These are phyloP conservation scores for Callitettix versicolor DNA, from an alignment of 1,140 invertebrate genomes.

Conservation along the genomic window DNA sequence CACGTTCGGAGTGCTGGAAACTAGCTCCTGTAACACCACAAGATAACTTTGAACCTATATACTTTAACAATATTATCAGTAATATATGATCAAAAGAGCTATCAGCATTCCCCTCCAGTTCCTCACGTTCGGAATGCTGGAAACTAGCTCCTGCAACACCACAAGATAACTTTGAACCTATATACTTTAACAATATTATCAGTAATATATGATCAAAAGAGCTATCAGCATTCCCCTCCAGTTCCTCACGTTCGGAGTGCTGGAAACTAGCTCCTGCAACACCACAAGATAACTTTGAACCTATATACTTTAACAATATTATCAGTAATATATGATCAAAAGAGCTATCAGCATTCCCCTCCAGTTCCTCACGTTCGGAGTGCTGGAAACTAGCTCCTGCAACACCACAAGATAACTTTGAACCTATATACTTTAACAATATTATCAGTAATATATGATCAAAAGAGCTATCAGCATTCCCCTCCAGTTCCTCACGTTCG, in stretches of 20 bases:
- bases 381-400: constrained; percentile 68
- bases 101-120: constrained; percentile 89
- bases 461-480: constrained; percentile 80
- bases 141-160: constrained; percentile 60
- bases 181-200: too few relatives aligned
- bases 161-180: background rate
- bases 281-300: background rate
- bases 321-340: constrained; percentile 78
- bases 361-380: constrained; percentile 76
- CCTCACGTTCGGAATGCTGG: constrained; percentile 60
- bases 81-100: constrained; percentile 77
- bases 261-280: constrained; percentile 64
- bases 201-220: constrained; percentile 75
- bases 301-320: too few relatives aligned
- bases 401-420: constrained; percentile 20
- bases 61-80: too few relatives aligned
- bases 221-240: constrained; percentile 86
- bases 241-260: constrained; percentile 68
- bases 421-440: too few relatives aligned
- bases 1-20: constrained; percentile 62
- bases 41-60: background rate
- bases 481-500: constrained; percentile 76
- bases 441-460: too few relatives aligned
- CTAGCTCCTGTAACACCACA: constrained; percentile 55
- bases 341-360: constrained; percentile 80